Evolutionary conservation across 2,797 vertebrate species (phyloP).

Genomic region (Trachurus trachurus): DNA sequence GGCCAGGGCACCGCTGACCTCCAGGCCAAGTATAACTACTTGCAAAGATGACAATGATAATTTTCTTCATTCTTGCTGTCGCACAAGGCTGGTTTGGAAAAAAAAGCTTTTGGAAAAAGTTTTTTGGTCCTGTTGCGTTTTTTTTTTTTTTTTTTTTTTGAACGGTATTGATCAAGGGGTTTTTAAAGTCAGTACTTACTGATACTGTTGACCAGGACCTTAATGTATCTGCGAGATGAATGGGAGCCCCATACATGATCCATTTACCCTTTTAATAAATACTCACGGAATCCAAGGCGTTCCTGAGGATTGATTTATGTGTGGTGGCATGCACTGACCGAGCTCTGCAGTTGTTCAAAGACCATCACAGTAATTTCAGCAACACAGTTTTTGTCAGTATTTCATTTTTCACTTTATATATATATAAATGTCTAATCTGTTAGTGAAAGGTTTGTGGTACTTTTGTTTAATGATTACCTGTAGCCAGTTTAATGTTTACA

Average conservation of each 20-base stretch:
- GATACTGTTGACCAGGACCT: conserved; percentile 1
- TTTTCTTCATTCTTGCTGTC: conserved; percentile 19
- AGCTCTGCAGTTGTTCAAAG: conserved; percentile 11
- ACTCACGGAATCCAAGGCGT: conserved; percentile 1
- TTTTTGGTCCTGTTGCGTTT: background rate
- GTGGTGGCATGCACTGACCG: background rate
- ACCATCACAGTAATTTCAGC: background rate
- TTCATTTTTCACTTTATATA: background rate
- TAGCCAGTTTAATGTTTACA: no score
- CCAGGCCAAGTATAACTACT: conserved; percentile 61
- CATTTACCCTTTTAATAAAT: conserved; percentile 1
- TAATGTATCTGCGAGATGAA: conserved; percentile 38
- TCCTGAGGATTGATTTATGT: conserved; percentile 13
- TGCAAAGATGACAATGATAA: conserved; percentile 55
- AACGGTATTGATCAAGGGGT: background rate
- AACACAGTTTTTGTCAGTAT: background rate
- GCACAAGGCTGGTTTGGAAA: conserved; percentile 2
- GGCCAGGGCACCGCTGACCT: conserved; percentile 69
- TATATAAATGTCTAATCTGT: background rate
- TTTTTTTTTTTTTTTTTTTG: background rate
- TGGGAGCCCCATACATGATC: conserved; percentile 25
- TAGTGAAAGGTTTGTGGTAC: background rate
- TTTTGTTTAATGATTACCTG: background rate
- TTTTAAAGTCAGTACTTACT: conserved; percentile 27
- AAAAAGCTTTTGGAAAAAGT: background rate